These are phyloP conservation scores for Colostygia pectinataria DNA, from an alignment of 2,888 invertebrate genomes.

Conservation along the genomic window DNA sequence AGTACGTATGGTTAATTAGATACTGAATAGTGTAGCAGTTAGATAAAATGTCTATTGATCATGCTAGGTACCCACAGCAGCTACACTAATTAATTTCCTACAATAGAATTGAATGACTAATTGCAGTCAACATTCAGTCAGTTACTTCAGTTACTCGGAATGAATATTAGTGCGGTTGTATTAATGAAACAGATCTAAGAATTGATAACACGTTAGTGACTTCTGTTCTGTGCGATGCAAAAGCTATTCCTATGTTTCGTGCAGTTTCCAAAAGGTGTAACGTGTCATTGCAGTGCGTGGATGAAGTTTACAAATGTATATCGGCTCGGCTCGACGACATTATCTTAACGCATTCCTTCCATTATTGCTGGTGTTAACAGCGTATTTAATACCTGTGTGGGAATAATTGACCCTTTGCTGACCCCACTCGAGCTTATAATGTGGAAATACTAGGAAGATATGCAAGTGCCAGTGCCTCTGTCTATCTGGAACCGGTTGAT, in stretches of 20 bases:
- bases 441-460: conserved; percentile 56
- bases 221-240: conserved; percentile 1
- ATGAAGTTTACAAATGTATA: conserved; percentile 21
- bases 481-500: conserved; percentile 46
- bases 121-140: conserved; percentile 12
- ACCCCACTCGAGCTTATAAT: conserved; percentile 44
- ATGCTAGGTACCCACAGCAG: neutral
- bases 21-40: neutral
- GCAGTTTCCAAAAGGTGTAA: conserved; percentile 3
- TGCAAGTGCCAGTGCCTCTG: conserved; percentile 38
- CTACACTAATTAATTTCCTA: conserved; percentile 10
- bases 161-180: too few relatives aligned
- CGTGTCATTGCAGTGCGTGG: conserved; percentile 5
- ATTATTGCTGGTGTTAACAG: conserved; percentile 37
- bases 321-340: conserved; percentile 27
- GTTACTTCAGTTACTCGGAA: too few relatives aligned
- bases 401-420: conserved; percentile 54
- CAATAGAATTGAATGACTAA: conserved; percentile 22
- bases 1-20: too few relatives aligned
- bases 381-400: conserved; percentile 41
- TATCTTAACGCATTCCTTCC: conserved; percentile 26
- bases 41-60: too few relatives aligned
- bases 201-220: conserved; percentile 15
- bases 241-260: conserved; percentile 2
- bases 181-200: too few relatives aligned